Conservation (phyloP, 2,888 invertebrate species). For the Capitulum mitella region DNA sequence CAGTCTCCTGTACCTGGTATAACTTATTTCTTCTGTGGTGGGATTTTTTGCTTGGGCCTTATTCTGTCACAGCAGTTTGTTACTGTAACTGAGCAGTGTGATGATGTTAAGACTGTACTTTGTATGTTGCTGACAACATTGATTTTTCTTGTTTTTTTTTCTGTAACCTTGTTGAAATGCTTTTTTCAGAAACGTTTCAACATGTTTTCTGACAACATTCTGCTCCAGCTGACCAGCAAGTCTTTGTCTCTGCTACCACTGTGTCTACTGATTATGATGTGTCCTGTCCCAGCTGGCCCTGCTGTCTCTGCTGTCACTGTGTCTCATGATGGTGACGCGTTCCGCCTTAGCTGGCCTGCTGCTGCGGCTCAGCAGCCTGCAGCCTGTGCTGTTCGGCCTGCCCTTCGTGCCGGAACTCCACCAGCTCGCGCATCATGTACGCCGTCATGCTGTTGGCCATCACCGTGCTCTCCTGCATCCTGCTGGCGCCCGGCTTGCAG, state of each 20-base stretch:
- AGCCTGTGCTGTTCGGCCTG: slow-evolving; percentile 95
- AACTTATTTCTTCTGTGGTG: too few relatives aligned
- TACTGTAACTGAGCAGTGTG: too few relatives aligned
- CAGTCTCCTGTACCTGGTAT: too few relatives aligned
- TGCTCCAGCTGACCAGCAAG: neutral
- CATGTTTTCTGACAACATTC: too few relatives aligned
- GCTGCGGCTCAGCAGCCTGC: slow-evolving; percentile 94
- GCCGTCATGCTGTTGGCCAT: slow-evolving; percentile 85
- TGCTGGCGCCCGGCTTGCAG: slow-evolving; percentile 82
- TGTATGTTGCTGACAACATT: too few relatives aligned
- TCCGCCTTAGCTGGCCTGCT: slow-evolving; percentile 73
- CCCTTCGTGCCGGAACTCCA: slow-evolving; percentile 93
- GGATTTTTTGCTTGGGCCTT: too few relatives aligned
- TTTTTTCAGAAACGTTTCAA: too few relatives aligned
- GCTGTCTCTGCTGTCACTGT: too few relatives aligned
- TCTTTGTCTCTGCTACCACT: neutral
- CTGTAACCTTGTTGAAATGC: neutral
- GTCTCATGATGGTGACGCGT: too few relatives aligned
- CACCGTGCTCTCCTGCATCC: slow-evolving; percentile 80
- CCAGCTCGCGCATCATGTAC: slow-evolving; percentile 93
- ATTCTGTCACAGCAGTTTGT: too few relatives aligned
- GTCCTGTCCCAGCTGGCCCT: neutral
- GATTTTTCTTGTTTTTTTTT: neutral
- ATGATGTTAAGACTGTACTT: too few relatives aligned
- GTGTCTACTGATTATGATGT: neutral